phyloP scores from a whole-genome alignment of 2,797 vertebrate species.

The Hemitrygon akajei region DNA sequence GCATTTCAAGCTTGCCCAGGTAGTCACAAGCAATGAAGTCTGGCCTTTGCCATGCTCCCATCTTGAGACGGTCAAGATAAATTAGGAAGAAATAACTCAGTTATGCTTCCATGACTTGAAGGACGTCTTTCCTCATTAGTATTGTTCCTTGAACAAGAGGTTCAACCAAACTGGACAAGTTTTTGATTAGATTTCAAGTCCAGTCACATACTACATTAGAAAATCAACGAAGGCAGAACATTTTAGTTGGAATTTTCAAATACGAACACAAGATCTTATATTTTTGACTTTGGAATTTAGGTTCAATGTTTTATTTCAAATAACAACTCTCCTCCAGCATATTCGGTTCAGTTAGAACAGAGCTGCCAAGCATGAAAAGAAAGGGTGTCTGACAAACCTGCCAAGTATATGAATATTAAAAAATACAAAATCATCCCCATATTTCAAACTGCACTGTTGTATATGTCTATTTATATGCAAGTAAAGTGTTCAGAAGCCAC shows the following conservation, averaged over 20 bases:
- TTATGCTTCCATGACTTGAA: not conserved
- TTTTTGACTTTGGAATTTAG: no score
- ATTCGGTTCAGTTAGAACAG: not conserved
- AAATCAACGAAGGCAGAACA: not conserved
- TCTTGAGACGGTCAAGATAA: not conserved
- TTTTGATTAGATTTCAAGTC: not conserved
- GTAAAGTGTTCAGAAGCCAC: not conserved
- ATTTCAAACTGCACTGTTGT: not conserved
- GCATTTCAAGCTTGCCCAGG: no score
- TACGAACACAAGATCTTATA: not conserved
- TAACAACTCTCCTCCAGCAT: not conserved
- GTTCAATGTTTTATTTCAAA: not conserved
- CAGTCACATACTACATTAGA: not conserved
- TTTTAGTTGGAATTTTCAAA: not conserved
- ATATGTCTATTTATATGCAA: not conserved
- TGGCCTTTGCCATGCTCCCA: not conserved
- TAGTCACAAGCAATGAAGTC: not conserved
- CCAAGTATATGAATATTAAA: not conserved
- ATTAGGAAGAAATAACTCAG: not conserved
- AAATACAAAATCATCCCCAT: not conserved
- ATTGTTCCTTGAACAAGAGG: not conserved
- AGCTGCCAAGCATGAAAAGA: not conserved
- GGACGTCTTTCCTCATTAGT: no score
- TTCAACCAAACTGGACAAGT: not conserved
- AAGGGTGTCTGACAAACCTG: not conserved